Percentiles rank a stretch among this genome's conserved stretches.
These are phyloP conservation scores for Platysternon megacephalum DNA, from an alignment of 2,113 vertebrate genomes.

Conservation along the genomic window DNA sequence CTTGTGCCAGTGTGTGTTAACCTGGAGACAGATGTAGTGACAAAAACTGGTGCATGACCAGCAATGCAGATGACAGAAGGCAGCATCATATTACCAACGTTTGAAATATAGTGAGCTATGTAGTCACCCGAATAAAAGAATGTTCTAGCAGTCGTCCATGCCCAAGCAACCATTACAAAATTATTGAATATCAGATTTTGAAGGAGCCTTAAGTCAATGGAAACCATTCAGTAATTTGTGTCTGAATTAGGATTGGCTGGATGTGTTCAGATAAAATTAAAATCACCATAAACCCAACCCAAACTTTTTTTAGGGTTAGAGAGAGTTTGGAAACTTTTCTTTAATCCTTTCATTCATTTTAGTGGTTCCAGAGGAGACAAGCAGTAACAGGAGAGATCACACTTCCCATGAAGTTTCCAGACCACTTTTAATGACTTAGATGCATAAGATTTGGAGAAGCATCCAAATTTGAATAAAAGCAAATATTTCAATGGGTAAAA, in stretches of 20 bases:
- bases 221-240: neutral
- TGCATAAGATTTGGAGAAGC: neutral
- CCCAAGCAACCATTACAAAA: neutral
- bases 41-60: neutral
- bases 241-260: neutral
- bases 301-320: neutral
- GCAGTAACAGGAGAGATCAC: neutral
- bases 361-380: neutral
- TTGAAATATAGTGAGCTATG: neutral
- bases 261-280: neutral
- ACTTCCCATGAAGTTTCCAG: neutral
- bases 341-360: neutral
- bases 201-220: neutral
- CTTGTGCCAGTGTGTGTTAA: neutral
- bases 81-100: neutral
- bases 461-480: neutral
- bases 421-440: neutral
- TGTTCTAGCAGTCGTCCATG: neutral
- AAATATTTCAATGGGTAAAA: neutral
- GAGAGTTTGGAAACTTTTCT: neutral
- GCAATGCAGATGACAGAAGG: neutral
- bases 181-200: neutral
- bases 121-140: neutral
- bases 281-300: neutral
- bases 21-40: neutral